Percentiles rank a stretch among this genome's conserved stretches.
phyloP scores from a whole-genome alignment of 2,113 vertebrate genomes.

The Pygoscelis antarcticus region DNA sequence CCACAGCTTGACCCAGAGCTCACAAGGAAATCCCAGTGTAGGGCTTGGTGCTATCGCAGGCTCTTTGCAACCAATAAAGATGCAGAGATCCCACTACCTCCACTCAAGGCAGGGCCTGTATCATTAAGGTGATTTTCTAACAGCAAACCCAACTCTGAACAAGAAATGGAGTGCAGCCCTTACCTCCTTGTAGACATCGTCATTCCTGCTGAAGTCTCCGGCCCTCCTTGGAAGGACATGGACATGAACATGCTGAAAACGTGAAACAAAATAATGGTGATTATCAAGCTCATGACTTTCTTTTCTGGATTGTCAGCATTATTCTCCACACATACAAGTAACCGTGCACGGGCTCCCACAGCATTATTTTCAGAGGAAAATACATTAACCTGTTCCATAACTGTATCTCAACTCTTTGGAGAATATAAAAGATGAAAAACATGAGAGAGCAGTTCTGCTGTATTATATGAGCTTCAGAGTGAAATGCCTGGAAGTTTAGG shows the following conservation, averaged over 20 bases:
- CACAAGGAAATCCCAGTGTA: neutral
- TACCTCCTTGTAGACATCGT: conserved; percentile 85
- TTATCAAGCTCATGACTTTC: conserved; percentile 2
- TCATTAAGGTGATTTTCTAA: neutral
- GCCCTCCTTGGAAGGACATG: conserved; percentile 84
- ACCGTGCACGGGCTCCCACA: neutral
- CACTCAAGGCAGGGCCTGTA: neutral
- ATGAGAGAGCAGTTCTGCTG: conserved; percentile 5
- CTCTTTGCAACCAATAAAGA: neutral
- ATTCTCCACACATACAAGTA: conserved; percentile 11
- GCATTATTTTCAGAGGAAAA: conserved; percentile 57
- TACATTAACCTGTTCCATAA: conserved; percentile 40
- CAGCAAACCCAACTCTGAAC: neutral
- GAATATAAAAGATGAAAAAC: conserved; percentile 40
- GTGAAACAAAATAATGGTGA: conserved; percentile 15
- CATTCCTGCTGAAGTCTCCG: conserved; percentile 85
- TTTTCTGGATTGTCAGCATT: conserved; percentile 38
- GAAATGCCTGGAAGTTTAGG: conserved; percentile 37
- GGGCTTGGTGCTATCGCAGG: neutral
- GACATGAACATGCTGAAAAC: conserved; percentile 86
- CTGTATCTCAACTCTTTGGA: conserved; percentile 21
- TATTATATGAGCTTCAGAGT: neutral
- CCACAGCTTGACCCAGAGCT: neutral
- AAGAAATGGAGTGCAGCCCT: neutral
- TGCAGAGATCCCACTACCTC: neutral